Base-by-base conservation (phyloP, 1,140 invertebrate genomes). In the Teleopsis dalmanni region DNA sequence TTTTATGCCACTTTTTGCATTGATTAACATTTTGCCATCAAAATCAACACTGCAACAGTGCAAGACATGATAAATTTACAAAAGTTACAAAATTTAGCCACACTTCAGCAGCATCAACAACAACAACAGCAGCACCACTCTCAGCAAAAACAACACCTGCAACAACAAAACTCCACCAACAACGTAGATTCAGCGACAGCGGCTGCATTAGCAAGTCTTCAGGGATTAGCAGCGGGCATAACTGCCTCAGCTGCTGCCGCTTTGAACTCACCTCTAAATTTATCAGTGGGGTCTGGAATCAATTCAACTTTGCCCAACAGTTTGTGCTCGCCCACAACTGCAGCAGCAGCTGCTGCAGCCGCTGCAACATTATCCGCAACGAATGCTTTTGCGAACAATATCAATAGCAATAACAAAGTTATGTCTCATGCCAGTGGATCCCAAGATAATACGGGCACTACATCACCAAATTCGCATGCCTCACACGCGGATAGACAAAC, bases 201-300 rank as follows among this genome's bases (percentile, higher is more conserved):
- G 60, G 58, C 73, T 65, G 62, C 80, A 77, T 62, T 73, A 81
- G 57, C 82, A 82, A 70, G 82, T 58, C 76, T 88, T 43, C 83
- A 85, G 65, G 83, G 81, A 57, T 80, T 87, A 72, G 78, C 81
- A 16, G 77, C 79, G 13, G 77, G 78, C 43, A 71, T 81, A 60
- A 74, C 78, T 22, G 76, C 75, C 54, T 81, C 80, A 62, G 77
- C 81, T 36, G 76, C 82, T 52, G 76, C 75, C 53, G 76, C 82
- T 52, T 81, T 85, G 65, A 87, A 87, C 69, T 84, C 85, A 27
- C 86, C 85, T 4, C 75, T 88, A 48, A 89, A 89, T 72, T 74
- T 88, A 35, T 88, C 50, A 36, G 53, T 55, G 35, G 37, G 42
- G 35, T 31, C 47, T 33, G 54, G 40, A 27, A 36, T 47, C 8